Evolutionary conservation across 2,888 invertebrate species (phyloP).

Genomic region (Onthophagus sagittarius): DNA sequence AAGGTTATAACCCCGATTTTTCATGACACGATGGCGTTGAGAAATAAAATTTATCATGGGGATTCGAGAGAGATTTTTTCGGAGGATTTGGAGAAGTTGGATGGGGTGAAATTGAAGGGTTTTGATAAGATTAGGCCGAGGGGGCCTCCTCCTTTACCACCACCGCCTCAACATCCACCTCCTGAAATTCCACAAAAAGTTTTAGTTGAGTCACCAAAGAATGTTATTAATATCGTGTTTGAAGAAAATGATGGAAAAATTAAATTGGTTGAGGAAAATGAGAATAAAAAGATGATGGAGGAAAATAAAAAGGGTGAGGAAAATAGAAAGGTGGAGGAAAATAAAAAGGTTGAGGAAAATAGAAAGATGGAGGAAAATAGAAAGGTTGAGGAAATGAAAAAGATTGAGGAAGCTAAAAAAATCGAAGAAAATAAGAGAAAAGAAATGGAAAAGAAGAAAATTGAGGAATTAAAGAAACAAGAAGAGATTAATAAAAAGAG

Average conservation of each 20-base stretch:
- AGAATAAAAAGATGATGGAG: neutral
- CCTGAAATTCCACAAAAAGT: neutral
- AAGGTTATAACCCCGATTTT: slow-evolving; percentile 54
- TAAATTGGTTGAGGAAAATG: neutral
- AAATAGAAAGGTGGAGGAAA: neutral
- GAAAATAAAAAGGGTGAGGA: no score
- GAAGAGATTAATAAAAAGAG: neutral
- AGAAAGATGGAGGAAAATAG: neutral
- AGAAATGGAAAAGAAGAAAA: neutral
- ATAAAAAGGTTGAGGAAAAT: neutral
- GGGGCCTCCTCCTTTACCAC: slow-evolving; percentile 29
- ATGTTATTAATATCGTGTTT: neutral
- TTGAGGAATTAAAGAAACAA: neutral
- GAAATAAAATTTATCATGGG: slow-evolving; percentile 58
- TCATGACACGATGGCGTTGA: slow-evolving; percentile 80
- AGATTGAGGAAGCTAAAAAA: neutral
- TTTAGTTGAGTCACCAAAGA: neutral
- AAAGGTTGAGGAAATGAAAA: slow-evolving; percentile 5
- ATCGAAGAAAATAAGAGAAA: neutral
- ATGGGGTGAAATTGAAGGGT: slow-evolving; percentile 31
- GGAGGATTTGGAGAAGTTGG: slow-evolving; percentile 36
- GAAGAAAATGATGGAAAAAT: neutral
- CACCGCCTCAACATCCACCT: slow-evolving; percentile 12
- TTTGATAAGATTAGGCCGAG: slow-evolving; percentile 24
- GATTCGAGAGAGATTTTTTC: slow-evolving; percentile 63